Evolutionary conservation across 2,797 vertebrate genomes (phyloP), one percentile per base, ranked within the genome.

Genomic region (Gobio occitaniae): DNA sequence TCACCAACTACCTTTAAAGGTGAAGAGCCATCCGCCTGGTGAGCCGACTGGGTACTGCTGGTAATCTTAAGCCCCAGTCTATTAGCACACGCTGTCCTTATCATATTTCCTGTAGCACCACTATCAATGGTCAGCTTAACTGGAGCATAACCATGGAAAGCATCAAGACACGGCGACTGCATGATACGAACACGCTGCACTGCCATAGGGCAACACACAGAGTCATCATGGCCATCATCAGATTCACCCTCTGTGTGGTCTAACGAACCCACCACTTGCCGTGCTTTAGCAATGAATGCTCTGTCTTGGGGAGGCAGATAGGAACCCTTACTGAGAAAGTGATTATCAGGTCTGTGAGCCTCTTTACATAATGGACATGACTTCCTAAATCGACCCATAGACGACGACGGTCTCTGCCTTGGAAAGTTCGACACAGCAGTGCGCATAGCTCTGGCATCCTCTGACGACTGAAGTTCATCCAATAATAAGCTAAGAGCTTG

Each of bases 1-100:
- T 83, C 48, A 12, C 32, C 80, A 25, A 54, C 8, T 19, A 82
- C 80, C 41, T 56, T 82, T 19, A 82, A 38, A 13, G 50, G 66
- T 7, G 66, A 82, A 3, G 66, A 71, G 19, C 80, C 65, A 72
- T 38, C 68, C 19, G 68, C 68, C 36, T 72, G 80, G 44, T 44
- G 50, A 32, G 80, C 80, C 6, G 80, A 82, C 48, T 71, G 66
- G 15, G 80, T 52, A 38, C 65, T 82, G 21, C 65, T 29, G 65
- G 17, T 19, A 12, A 81, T 12, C 25, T 21, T 48, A 63, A 54
- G 29, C 0, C 44, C 65, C 16, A 82, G 79, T 50, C 47, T 59
- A 12, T 0, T 59, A 5, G 59, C 78, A 41, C 16, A 59, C 5
- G 59, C 59, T n/a, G 38, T 29, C 17, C 25, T 81, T 16, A 71